Evolutionary conservation across 1,140 invertebrate species (phyloP).

Genomic region (Colletes gigas): DNA sequence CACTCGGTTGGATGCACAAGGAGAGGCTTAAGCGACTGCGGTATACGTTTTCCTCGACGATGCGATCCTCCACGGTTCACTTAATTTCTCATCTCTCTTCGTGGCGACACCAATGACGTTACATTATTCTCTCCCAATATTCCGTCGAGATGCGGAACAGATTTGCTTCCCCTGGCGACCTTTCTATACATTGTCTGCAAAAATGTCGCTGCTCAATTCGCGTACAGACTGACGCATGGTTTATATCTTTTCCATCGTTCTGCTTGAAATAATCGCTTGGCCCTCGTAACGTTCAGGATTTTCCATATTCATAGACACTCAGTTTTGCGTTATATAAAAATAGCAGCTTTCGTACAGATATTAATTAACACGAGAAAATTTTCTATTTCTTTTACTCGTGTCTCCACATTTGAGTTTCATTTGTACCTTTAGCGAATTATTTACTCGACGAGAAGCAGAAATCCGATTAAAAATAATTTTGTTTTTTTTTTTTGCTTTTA

Average conservation of each 20-base stretch:
- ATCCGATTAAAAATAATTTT: no score
- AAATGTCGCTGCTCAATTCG: conserved; percentile 9
- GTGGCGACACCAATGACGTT: conserved; percentile 44
- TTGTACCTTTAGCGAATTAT: no score
- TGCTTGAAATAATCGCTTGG: background rate
- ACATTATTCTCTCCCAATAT: conserved; percentile 56
- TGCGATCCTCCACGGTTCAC: conserved; percentile 64
- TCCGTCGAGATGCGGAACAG: conserved; percentile 53
- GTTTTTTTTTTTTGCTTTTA: no score
- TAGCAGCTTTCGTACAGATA: no score
- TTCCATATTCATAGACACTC: background rate
- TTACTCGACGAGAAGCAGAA: no score
- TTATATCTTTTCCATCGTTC: background rate
- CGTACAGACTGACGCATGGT: conserved; percentile 10
- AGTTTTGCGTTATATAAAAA: no score
- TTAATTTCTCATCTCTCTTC: conserved; percentile 66
- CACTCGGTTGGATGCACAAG: conserved; percentile 51
- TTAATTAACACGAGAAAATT: no score
- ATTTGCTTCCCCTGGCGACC: conserved; percentile 47
- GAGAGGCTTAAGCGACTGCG: conserved; percentile 58
- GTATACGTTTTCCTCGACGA: conserved; percentile 51
- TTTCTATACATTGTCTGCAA: conserved; percentile 18
- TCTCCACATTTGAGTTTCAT: no score
- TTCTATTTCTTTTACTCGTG: no score
- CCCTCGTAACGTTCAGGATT: background rate